phyloP scores from a whole-genome alignment of 2,113 vertebrate genomes.

The Lampris incognitus region DNA sequence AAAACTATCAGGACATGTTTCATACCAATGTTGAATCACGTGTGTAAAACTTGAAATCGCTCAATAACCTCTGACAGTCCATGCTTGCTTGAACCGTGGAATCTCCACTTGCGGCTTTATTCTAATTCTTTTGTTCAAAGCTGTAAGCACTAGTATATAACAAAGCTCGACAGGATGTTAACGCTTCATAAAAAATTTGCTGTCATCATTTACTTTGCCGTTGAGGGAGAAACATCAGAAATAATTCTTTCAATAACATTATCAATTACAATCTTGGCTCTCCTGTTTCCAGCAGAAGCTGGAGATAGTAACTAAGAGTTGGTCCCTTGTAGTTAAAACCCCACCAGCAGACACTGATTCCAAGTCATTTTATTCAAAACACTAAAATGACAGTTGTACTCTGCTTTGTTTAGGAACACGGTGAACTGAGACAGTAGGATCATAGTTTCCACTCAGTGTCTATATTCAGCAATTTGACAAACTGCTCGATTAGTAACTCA shows the following conservation, averaged over 20 bases:
- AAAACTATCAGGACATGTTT: too few relatives aligned
- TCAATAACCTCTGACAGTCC: too few relatives aligned
- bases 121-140: not conserved
- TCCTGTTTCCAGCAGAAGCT: not conserved
- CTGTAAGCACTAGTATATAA: not conserved
- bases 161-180: not conserved
- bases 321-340: too few relatives aligned
- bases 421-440: constrained; percentile 30
- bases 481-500: constrained; percentile 55
- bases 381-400: constrained; percentile 30
- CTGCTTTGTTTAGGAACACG: constrained; percentile 16
- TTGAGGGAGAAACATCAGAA: not conserved
- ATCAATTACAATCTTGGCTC: constrained; percentile 28
- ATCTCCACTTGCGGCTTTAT: too few relatives aligned
- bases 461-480: constrained; percentile 32
- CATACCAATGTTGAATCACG: too few relatives aligned
- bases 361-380: constrained; percentile 7
- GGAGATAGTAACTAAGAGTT: too few relatives aligned
- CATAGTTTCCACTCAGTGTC: constrained; percentile 65
- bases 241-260: not conserved
- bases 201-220: not conserved
- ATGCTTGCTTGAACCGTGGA: too few relatives aligned
- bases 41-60: too few relatives aligned
- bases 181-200: not conserved
- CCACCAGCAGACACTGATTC: constrained; percentile 7